Evolutionary conservation across 2,113 vertebrate species (phyloP).

Genomic region (Hassar affinis): DNA sequence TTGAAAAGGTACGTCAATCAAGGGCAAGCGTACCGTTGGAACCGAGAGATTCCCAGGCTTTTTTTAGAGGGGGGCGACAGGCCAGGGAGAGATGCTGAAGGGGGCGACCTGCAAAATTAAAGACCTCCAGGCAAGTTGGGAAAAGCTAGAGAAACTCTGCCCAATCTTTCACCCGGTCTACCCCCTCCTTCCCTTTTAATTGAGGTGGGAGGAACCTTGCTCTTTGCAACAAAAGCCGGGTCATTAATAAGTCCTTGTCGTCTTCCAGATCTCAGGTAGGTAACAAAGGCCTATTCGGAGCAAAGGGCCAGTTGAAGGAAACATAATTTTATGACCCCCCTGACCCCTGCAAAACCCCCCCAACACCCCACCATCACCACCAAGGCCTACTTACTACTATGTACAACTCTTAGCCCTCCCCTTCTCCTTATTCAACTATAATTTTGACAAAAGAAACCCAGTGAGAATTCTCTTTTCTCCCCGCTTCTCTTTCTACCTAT

Average conservation of each 20-base stretch:
- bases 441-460: constrained; percentile 73
- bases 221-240: constrained; percentile 62
- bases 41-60: constrained; percentile 74
- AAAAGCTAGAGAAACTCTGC: constrained; percentile 63
- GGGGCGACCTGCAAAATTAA: constrained; percentile 74
- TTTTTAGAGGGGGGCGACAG: constrained; percentile 68
- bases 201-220: constrained; percentile 67
- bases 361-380: not conserved
- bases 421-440: constrained; percentile 61
- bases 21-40: constrained; percentile 71
- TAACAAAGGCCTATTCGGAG: constrained; percentile 67
- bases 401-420: constrained; percentile 58
- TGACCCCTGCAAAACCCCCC: constrained; percentile 42
- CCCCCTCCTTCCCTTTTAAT: constrained; percentile 62
- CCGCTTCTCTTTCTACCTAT: constrained; percentile 53
- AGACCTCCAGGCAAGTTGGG: constrained; percentile 63
- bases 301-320: constrained; percentile 54
- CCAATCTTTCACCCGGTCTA: constrained; percentile 61
- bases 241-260: constrained; percentile 73
- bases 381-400: constrained; percentile 62
- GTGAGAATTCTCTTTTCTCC: constrained; percentile 67
- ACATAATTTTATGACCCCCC: constrained; percentile 61
- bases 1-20: constrained; percentile 86
- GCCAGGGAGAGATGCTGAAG: constrained; percentile 69
- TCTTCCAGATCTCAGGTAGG: constrained; percentile 76